Percentiles rank a stretch among this genome's conserved stretches.
Conservation (phyloP, 2,113 vertebrate species). For the Neopipo cinnamomea region DNA sequence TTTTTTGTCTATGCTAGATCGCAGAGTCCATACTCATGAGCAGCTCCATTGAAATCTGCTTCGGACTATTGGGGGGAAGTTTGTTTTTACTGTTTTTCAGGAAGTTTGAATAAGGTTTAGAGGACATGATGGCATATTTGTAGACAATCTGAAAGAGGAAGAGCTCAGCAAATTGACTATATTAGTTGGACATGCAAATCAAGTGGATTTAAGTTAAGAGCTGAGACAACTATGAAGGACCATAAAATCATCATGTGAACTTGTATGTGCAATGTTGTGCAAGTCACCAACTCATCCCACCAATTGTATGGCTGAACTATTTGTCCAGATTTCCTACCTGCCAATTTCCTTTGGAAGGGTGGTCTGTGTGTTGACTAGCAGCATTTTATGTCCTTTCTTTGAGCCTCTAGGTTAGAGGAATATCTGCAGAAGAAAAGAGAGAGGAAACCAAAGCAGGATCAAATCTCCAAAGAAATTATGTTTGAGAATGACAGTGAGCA, state of each 20-base stretch:
- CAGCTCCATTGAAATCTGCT: constrained; percentile 17
- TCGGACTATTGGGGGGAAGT: not conserved
- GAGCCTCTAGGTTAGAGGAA: not conserved
- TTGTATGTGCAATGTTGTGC: not conserved
- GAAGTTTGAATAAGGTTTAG: constrained; percentile 3
- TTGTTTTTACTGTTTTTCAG: not conserved
- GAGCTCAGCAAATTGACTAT: not conserved
- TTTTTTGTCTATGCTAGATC: not conserved
- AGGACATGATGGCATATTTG: not conserved
- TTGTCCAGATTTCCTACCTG: not conserved
- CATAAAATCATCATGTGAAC: not conserved
- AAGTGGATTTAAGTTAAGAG: not conserved
- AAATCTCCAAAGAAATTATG: not conserved
- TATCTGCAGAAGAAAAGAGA: not conserved
- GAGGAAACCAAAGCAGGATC: not conserved
- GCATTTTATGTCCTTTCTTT: not conserved
- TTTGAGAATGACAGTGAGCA: not conserved
- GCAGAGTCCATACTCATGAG: not conserved
- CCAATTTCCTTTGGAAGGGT: not conserved
- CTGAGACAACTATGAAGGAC: not conserved
- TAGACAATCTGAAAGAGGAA: not conserved
- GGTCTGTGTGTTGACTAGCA: not conserved
- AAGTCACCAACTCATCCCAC: not conserved
- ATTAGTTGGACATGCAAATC: not conserved
- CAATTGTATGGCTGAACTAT: not conserved